Evolutionary conservation across 1,140 invertebrate genomes (phyloP).

Genomic region (Carposina sasakii): DNA sequence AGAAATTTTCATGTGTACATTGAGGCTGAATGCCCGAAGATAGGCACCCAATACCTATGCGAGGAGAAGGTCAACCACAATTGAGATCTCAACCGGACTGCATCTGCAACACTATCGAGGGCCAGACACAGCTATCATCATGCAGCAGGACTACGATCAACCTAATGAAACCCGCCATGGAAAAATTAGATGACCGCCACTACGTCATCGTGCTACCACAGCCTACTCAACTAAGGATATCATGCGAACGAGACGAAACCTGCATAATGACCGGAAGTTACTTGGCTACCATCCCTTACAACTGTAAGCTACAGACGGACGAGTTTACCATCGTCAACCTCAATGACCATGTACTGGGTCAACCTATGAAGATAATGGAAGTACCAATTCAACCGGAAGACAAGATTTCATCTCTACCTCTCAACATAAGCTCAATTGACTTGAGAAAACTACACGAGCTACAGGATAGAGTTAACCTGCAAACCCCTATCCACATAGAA

Average conservation of each 20-base stretch:
- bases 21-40: constrained; percentile 2
- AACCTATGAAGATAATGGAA: constrained; percentile 15
- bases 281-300: constrained; percentile 11
- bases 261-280: constrained; percentile 18
- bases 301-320: constrained; percentile 9
- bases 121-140: neutral
- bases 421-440: too few species aligned
- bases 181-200: constrained; percentile 21
- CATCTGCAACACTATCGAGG: constrained; percentile 11
- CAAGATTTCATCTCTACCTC: too few species aligned
- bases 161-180: constrained; percentile 12
- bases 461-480: too few species aligned
- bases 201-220: constrained; percentile 18
- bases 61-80: neutral
- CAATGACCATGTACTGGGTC: constrained; percentile 14
- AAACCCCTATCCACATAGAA: too few species aligned
- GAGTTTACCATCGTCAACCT: constrained; percentile 16
- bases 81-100: constrained; percentile 10
- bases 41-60: neutral
- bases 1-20: too few species aligned
- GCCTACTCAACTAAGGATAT: constrained; percentile 11
- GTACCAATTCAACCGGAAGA: too few species aligned
- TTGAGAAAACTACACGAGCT: too few species aligned
- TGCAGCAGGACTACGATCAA: constrained; percentile 8
- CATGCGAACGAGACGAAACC: constrained; percentile 14